Evolutionary conservation across 2,888 invertebrate genomes (phyloP).

Genomic region (Cerceris ruficornis): DNA sequence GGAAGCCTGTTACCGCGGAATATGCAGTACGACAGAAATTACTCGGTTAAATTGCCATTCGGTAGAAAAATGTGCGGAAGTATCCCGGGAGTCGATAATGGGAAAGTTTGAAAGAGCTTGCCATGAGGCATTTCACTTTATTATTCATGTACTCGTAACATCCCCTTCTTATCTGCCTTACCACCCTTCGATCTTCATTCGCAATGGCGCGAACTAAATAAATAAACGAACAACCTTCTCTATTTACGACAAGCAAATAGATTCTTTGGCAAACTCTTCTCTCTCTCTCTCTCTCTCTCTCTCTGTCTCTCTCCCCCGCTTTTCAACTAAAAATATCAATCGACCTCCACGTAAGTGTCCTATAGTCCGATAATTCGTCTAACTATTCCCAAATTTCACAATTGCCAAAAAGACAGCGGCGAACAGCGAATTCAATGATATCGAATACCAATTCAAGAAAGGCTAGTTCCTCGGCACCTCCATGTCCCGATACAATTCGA

Average conservation of each 20-base stretch:
- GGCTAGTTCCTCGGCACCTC: too few species aligned
- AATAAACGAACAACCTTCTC: not conserved
- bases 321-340: too few species aligned
- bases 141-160: constrained; percentile 13
- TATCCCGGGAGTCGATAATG: constrained; percentile 13
- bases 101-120: constrained; percentile 16
- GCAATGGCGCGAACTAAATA: not conserved
- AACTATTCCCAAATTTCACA: too few species aligned
- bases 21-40: constrained; percentile 1
- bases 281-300: not conserved
- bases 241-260: not conserved
- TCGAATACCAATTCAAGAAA: too few species aligned
- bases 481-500: too few species aligned
- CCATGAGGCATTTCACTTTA: constrained; percentile 9
- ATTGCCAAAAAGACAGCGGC: too few species aligned
- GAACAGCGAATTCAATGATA: too few species aligned
- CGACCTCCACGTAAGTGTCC: too few species aligned
- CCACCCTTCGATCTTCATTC: too few species aligned
- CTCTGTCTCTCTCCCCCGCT: not conserved
- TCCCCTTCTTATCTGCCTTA: not conserved
- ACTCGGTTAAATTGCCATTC: not conserved
- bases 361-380: too few species aligned
- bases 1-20: not conserved
- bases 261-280: not conserved
- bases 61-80: constrained; percentile 3